Evolutionary conservation across 2,113 vertebrate species (phyloP).

Genomic region (Ictidomys tridecemlineatus): DNA sequence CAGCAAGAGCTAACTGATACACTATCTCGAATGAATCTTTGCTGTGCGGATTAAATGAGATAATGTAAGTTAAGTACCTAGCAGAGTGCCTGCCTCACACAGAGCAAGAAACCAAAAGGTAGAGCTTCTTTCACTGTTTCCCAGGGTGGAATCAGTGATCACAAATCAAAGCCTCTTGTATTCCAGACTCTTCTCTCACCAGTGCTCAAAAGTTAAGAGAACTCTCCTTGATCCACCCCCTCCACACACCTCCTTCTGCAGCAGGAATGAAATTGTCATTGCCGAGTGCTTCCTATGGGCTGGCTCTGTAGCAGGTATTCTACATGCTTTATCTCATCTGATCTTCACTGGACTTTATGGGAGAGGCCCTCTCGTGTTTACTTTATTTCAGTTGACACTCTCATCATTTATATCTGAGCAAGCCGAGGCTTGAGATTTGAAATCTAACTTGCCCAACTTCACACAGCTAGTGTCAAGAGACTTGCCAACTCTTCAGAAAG

Average conservation of each 20-base stretch:
- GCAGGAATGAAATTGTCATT: not conserved
- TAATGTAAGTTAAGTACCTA: not conserved
- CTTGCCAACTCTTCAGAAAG: not conserved
- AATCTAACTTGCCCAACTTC: not conserved
- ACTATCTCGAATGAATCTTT: not conserved
- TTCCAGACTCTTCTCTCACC: not conserved
- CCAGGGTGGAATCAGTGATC: not conserved
- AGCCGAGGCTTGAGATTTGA: not conserved
- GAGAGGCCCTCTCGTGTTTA: not conserved
- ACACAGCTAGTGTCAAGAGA: not conserved
- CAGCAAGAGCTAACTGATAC: conserved; percentile 65
- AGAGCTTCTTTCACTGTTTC: not conserved
- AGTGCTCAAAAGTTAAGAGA: not conserved
- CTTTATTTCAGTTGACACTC: not conserved
- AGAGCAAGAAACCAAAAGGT: not conserved
- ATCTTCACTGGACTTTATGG: not conserved
- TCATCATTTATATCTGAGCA: not conserved
- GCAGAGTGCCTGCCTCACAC: not conserved
- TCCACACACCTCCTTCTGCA: not conserved
- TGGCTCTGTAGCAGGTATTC: not conserved
- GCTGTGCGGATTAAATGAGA: not conserved
- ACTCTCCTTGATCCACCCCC: not conserved
- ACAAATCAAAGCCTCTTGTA: not conserved
- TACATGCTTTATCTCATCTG: not conserved
- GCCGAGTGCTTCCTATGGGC: not conserved